Evolutionary conservation across 2,888 invertebrate species (phyloP), one percentile per base, ranked within the genome.

Genomic region (Villa cingulata): DNA sequence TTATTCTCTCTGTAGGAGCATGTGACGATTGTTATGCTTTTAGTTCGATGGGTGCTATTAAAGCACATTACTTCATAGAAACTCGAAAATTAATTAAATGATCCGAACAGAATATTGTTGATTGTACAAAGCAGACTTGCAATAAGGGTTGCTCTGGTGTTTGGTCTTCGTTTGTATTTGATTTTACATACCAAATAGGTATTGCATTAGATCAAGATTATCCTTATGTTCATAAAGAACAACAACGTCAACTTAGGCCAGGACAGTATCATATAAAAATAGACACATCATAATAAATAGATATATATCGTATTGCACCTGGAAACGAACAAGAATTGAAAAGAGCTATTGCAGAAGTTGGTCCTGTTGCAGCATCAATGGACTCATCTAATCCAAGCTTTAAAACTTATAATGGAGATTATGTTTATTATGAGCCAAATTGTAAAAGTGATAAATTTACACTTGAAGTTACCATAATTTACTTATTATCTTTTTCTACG

Each of bases 291-390:
- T n/a, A n/a, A n/a, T n/a, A n/a, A n/a, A 37, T 14, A 10, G 12
- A 15, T 6, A 37, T 23, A 23, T 43, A 37, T 43, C 36, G 36
- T 20, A 37, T 43, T 43, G 36, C 37, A 23, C 23, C 3, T 12
- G 83, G 81, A 2, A 74, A 78, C 59, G 88, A 89, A 66, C 62
- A 74, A 3, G 76, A 77, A 58, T 72, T 89, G 54, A 74, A 76
- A 70, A 65, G 71, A 41, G 87, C 86, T 2, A 75, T 86, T 42
- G 88, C 87, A 46, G 81, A 82, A 1, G 65, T 82, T 45, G 88
- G 88, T 1, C 88, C 88, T 7, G 72, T 88, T 45, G 77, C 86
- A n/a, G 80, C 88, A 39, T 87, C 85, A 58, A 87, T 89, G 62
- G 88, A 90, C 71, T 88, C 88, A 53, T 78, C 80, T 47, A 81